Percentiles rank a stretch among this genome's conserved stretches.
Conservation (phyloP, 2,797 vertebrate genomes). For the Monodelphis domestica region DNA sequence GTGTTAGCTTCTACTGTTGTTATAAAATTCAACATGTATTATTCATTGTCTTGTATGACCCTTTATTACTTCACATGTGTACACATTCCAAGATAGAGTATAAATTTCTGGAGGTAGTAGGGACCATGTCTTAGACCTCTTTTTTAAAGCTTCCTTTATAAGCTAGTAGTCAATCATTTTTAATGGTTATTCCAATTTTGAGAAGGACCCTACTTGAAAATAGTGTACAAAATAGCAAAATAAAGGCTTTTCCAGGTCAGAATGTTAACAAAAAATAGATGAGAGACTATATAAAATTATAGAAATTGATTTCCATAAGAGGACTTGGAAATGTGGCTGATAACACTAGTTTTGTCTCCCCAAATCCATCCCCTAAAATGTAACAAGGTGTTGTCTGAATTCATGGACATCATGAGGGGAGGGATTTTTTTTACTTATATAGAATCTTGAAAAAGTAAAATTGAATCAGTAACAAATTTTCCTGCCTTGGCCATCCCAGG, state of each 20-base stretch:
- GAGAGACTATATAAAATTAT: neutral
- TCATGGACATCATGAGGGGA: neutral
- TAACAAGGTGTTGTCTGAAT: neutral
- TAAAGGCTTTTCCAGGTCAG: neutral
- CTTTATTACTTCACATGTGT: neutral
- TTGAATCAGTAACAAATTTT: neutral
- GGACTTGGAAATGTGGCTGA: neutral
- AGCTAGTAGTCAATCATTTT: neutral
- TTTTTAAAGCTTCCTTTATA: neutral
- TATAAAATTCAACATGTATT: too few relatives aligned
- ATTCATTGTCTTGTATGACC: too few relatives aligned
- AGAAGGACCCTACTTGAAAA: neutral
- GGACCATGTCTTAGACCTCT: neutral
- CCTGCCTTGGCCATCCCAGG: neutral
- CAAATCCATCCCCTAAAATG: neutral
- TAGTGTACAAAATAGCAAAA: neutral
- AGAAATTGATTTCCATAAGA: neutral
- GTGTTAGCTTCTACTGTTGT: too few relatives aligned
- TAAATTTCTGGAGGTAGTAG: neutral
- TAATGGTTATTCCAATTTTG: neutral
- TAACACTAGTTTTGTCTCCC: neutral
- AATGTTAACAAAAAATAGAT: too few relatives aligned
- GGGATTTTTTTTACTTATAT: too few relatives aligned
- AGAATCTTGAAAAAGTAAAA: neutral
- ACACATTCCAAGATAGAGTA: neutral